Evolutionary conservation across 2,888 invertebrate species (phyloP), one percentile per base, ranked within the genome.

Genomic region (Thera obeliscata): DNA sequence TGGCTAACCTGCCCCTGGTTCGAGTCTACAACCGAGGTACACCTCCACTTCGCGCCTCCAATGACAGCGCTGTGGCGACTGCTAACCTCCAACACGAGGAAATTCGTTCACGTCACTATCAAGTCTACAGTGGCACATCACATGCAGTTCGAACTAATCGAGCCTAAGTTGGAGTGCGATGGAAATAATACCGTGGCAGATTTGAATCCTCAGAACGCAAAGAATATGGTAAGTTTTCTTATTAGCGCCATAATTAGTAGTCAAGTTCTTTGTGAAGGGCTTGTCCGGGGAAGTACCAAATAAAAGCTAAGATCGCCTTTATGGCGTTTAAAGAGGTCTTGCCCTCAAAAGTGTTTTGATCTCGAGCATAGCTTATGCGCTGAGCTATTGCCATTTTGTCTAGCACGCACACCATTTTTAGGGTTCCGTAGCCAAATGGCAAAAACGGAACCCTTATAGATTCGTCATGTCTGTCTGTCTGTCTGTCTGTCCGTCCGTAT

Each of bases 1-100:
- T 95, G 95, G 82, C 93, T 98, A 56, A 95, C 95, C 69, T 97
- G 97, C 83, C 97, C 97, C 0, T 98, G 98, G 97, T 95, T 95
- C 77, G 94, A 95, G 2, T 95, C 96, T 69, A 96, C 96, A 43
- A 94, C 95, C n/a, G 95, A 95, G 72, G 96, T 98, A 56, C 94
- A 95, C 2, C 91, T 98, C 4, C 95, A 96, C 80, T 98, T 98
- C 90, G 95, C 96, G 7, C 96, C 98, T 0, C 98, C 98, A 0
- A 95, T 99, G 85, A 95, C 95, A 76, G 95, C 97, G 0, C 95
- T 95, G 0, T 97, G 97, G 94, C 95, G 97, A 62, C 94, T 99
- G 11, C 96, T 98, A 70, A 98, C 98, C 0, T 96, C 97, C 1
- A 95, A 96, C 77, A 95, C 95, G n/a, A 94, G 97, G 75, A 98